Evolutionary conservation across 2,797 vertebrate species (phyloP), one percentile per base, ranked within the genome.

Genomic region (Siniperca obscura): DNA sequence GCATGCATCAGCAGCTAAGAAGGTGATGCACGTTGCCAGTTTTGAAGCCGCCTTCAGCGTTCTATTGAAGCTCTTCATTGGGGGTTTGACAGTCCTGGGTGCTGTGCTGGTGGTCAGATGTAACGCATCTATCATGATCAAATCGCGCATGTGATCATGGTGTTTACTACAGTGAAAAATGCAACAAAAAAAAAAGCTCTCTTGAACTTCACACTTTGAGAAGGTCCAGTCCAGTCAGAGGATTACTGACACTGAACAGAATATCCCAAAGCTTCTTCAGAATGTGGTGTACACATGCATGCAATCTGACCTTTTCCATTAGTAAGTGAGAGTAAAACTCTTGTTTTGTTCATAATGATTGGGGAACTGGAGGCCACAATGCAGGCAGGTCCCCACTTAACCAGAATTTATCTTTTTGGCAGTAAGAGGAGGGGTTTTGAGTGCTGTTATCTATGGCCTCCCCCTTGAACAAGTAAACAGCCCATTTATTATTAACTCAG

Each of bases 401-500:
- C 95, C 96, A 96, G 95, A 96, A 96, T 96, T 95, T 95, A 96
- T 96, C 95, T 96, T 95, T 96, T 95, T 95, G 95, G 94, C 96
- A 96, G 94, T 94, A 93, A 94, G 94, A 95, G 95, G 95, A 95
- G 95, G 94, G 95, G 93, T 93, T 94, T 92, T 94, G 93, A 94
- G 92, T 81, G 88, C 93, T 85, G 95, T 96, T 96, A 96, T 96
- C 95, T 95, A 96, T 96, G 96, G 94, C 93, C 94, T 95, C 95
- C 95, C 95, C 95, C 95, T 94, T 94, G 94, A 96, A 96, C 94
- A 94, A 95, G 95, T 96, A 96, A 96, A 96, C 96, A 96, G 95
- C 93, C 95, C 95, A 96, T 96, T 96, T 96, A 96, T 96, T 96
- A 96, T 96, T 96, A 96, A 96, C 96, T 96, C 94, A 95, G 95